These are phyloP conservation scores for Serinus canaria DNA, from an alignment of 2,113 vertebrate genomes.

Conservation along the genomic window DNA sequence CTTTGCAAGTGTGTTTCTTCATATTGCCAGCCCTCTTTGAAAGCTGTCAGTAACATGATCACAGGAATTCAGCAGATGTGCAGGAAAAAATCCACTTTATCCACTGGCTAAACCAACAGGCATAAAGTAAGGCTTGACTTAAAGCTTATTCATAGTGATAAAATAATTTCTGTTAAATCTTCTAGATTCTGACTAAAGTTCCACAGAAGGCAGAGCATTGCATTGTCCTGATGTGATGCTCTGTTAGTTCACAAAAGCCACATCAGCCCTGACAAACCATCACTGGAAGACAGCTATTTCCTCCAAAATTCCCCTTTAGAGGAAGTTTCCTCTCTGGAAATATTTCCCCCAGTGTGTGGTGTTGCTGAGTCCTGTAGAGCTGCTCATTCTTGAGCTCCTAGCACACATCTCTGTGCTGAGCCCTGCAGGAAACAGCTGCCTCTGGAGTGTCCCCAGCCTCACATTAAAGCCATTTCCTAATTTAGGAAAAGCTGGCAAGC, in stretches of 20 bases:
- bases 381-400: fast-evolving
- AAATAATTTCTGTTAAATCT: not conserved
- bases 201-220: not conserved
- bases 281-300: not conserved
- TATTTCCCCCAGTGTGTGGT: not conserved
- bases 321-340: not conserved
- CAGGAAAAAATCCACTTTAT: not conserved
- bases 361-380: not conserved
- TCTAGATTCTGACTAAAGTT: not conserved
- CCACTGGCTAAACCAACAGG: not conserved
- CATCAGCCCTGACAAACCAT: not conserved
- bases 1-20: not conserved
- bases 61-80: not conserved
- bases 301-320: not conserved
- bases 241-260: too few relatives aligned
- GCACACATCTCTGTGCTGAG: fast-evolving
- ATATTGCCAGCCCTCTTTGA: not conserved
- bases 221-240: fast-evolving
- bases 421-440: not conserved
- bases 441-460: fast-evolving
- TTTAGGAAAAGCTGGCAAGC: not conserved
- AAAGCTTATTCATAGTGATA: not conserved
- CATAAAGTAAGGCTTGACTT: not conserved
- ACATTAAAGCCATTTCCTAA: not conserved
- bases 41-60: not conserved